Conservation (phyloP, 2,113 vertebrate species). For the Amazona vittata region DNA sequence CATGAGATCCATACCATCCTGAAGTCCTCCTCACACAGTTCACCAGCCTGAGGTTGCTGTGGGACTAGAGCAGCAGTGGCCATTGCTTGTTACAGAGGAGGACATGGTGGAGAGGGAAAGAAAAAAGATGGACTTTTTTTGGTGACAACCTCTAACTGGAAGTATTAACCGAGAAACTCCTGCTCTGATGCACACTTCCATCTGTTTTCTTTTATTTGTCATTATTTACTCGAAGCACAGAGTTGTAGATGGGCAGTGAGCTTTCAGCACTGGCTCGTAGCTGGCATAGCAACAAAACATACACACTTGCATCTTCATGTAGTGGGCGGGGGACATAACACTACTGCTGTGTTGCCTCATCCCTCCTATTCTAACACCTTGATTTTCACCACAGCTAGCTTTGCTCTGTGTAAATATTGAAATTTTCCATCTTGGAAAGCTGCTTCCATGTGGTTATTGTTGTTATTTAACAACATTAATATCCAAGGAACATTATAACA, state of each 20-base stretch:
- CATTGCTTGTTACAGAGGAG: background rate
- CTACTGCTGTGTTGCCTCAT: background rate
- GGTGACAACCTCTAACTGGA: background rate
- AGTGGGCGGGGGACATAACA: background rate
- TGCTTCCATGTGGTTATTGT: background rate
- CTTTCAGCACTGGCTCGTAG: background rate
- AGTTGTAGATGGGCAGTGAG: background rate
- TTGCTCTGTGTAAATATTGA: background rate
- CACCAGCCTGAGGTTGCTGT: fast-evolving
- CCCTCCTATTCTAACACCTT: background rate
- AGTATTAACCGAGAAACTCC: background rate
- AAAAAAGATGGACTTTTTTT: background rate
- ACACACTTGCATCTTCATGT: background rate
- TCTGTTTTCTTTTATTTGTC: background rate
- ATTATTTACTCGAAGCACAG: background rate
- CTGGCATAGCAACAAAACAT: constrained; percentile 7
- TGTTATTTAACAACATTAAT: constrained; percentile 40
- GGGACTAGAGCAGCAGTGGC: background rate
- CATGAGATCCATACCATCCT: no score
- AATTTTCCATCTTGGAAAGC: constrained; percentile 39
- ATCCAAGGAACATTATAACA: constrained; percentile 45
- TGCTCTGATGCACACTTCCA: background rate
- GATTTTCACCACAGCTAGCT: background rate
- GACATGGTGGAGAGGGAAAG: background rate
- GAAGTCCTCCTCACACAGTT: background rate